Evolutionary conservation across 2,113 vertebrate species (phyloP), one percentile per base, ranked within the genome.

Genomic region (Empidonax alnorum): DNA sequence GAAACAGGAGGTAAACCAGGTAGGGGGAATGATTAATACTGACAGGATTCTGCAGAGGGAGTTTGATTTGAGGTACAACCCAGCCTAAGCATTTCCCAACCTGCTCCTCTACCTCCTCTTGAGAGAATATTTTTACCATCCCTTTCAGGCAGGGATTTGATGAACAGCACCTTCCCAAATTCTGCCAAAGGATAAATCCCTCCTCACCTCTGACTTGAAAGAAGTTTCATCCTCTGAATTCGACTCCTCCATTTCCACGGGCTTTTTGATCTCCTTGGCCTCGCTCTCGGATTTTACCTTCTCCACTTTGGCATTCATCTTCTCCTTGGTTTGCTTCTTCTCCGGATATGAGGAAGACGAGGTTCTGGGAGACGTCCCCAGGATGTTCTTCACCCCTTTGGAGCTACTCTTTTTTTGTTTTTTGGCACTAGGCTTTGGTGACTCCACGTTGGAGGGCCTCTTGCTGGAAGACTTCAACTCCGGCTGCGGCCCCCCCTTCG

Each of bases 211-310:
- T 18, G 99, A 99, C 94, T 99, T 99, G 63, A 99, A 99, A 52
- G 99, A 99, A 18, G 98, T 98, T 93, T 99, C 99, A 7, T 99
- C 99, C 63, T 99, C 99, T 0, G 99, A 99, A 95, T 99, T 98
- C 2, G 99, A 99, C 83, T 99, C 99, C 23, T 99, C 99, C 1
- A 98, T 98, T 92, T 99, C 99, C 23, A 98, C 97, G 3, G 98
- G 96, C 89, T 99, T 99, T 95, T 99, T 99, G 55, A 98, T 89
- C 85, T 99, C 99, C 96, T 99, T 99, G 47, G 98, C 91, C 95
- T 99, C 99, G 2, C 97, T 98, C 69, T 99, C 99, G 0, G 98
- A 95, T 93, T 99, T 99, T 66, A 95, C 93, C 86, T 99, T 99
- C 53, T 98, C 95, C 96, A 98, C 98, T 95, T 98, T 99, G 97